Evolutionary conservation across 2,113 vertebrate species (phyloP).

Genomic region (Rhinolophus sinicus): DNA sequence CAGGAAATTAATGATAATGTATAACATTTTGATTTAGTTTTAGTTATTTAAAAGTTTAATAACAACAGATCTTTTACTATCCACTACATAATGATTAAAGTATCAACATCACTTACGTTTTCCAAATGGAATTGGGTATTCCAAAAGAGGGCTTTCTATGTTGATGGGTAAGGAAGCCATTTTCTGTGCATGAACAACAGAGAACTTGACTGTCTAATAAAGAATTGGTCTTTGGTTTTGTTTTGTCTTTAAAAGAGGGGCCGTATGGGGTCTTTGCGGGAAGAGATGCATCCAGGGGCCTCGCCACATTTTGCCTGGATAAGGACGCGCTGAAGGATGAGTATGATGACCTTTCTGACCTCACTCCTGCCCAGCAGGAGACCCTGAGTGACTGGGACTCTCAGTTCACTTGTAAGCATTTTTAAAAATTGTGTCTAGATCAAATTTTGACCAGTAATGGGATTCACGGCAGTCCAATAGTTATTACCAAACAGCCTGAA

Average conservation of each 20-base stretch:
- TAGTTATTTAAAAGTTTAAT: conserved; percentile 5
- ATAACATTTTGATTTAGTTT: conserved; percentile 11
- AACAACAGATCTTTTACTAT: neutral
- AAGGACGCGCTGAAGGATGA: conserved; percentile 94
- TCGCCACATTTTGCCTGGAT: conserved; percentile 97
- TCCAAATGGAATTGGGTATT: conserved; percentile 6
- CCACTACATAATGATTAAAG: neutral
- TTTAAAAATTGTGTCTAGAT: conserved; percentile 62
- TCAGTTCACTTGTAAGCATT: conserved; percentile 95
- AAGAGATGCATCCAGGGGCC: conserved; percentile 95
- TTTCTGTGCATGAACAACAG: conserved; percentile 15
- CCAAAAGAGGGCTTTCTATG: neutral
- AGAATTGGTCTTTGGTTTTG: conserved; percentile 64
- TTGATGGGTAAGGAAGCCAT: conserved; percentile 20
- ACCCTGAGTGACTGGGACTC: conserved; percentile 96
- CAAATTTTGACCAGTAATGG: conserved; percentile 61
- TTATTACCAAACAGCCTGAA: conserved; percentile 65
- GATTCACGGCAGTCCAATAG: conserved; percentile 27
- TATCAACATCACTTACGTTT: neutral
- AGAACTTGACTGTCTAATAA: conserved; percentile 49
- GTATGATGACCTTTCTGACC: conserved; percentile 96
- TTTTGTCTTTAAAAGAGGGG: conserved; percentile 90
- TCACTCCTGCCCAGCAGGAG: conserved; percentile 93
- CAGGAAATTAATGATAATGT: neutral
- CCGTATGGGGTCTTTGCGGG: conserved; percentile 98